Evolutionary conservation across 2,113 vertebrate genomes (phyloP).

Genomic region (Hemiscyllium ocellatum): DNA sequence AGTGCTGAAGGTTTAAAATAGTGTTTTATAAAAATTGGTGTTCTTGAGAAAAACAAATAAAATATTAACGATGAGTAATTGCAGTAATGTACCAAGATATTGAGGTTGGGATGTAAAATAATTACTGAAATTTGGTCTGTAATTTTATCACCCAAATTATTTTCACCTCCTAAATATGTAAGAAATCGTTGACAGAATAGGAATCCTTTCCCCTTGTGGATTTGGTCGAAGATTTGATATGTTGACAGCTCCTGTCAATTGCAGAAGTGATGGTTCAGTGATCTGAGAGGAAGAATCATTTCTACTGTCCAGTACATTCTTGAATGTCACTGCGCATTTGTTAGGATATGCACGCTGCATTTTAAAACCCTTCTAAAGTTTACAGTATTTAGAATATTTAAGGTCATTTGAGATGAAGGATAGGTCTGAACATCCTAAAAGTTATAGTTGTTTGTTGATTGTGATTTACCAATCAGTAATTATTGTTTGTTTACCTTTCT

Average conservation of each 20-base stretch:
- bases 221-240: background rate
- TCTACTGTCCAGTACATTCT: background rate
- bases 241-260: background rate
- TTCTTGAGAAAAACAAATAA: background rate
- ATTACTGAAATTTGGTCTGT: background rate
- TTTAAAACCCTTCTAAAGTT: background rate
- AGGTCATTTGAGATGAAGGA: background rate
- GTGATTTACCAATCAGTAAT: background rate
- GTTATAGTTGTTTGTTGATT: background rate
- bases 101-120: background rate
- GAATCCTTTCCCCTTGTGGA: background rate
- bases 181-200: background rate
- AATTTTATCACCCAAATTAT: background rate
- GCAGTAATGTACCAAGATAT: background rate
- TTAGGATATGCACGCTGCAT: background rate
- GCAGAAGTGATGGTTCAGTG: background rate
- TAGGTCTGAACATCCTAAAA: background rate
- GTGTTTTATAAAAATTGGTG: background rate
- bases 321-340: background rate
- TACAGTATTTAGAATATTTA: background rate
- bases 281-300: background rate
- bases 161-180: background rate
- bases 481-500: background rate
- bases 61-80: background rate
- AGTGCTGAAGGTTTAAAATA: no score